Percentiles rank a stretch among this genome's conserved stretches.
Conservation (phyloP, 2,113 vertebrate genomes). For the Copsychus sechellarum region DNA sequence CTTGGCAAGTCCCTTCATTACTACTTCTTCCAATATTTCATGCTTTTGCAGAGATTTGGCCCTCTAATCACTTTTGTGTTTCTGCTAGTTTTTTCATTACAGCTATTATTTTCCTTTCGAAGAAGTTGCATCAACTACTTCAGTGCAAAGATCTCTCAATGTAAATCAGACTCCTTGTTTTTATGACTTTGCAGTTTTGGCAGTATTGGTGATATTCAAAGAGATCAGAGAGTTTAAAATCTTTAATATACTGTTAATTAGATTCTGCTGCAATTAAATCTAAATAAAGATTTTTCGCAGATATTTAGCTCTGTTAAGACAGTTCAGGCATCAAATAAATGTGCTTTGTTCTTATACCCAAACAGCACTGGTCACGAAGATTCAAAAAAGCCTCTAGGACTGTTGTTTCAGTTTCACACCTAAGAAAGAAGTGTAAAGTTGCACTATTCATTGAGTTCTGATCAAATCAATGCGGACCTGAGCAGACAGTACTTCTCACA, state of each 20-base stretch:
- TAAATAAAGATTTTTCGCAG: slow-evolving; percentile 40
- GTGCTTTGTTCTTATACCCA: not conserved
- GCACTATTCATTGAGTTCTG: not conserved
- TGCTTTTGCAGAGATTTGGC: not conserved
- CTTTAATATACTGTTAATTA: slow-evolving; percentile 39
- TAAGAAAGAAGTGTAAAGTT: not conserved
- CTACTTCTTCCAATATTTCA: not conserved
- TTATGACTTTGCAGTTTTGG: not conserved
- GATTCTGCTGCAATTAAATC: slow-evolving; percentile 22
- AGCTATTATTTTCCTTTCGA: not conserved
- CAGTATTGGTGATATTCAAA: not conserved
- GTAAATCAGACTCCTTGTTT: not conserved
- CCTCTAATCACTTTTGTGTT: not conserved
- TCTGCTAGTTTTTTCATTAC: not conserved
- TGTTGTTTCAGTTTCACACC: not conserved
- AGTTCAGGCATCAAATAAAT: not conserved
- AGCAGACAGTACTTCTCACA: not conserved
- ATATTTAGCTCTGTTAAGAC: not conserved
- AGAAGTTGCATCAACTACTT: not conserved
- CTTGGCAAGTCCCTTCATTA: not conserved
- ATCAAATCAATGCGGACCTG: not conserved
- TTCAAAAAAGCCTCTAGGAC: not conserved
- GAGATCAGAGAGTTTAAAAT: slow-evolving; percentile 8
- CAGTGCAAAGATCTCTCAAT: not conserved
- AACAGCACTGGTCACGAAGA: not conserved